These are phyloP conservation scores for Syrphus vitripennis DNA, from an alignment of 2,888 invertebrate genomes.

Conservation along the genomic window DNA sequence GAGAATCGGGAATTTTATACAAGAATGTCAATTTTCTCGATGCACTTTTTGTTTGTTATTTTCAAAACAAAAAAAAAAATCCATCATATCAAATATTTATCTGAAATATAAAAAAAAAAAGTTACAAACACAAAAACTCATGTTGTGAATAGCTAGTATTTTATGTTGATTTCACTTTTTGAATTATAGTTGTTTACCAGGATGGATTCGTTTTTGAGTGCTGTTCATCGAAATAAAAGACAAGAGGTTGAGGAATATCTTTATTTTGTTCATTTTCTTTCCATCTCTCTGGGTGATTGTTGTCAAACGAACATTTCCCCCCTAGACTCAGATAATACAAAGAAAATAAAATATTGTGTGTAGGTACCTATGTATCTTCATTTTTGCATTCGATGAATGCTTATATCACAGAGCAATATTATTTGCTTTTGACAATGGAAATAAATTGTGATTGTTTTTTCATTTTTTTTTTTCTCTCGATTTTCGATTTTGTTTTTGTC, in stretches of 20 bases:
- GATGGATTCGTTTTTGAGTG: conserved; percentile 5
- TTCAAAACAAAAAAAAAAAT: not conserved
- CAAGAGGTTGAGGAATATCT: conserved; percentile 5
- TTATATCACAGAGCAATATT: conserved; percentile 1
- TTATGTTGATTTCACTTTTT: not conserved
- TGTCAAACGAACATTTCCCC: conserved; percentile 22
- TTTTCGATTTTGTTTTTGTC: not conserved
- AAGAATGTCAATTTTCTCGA: conserved; percentile 13
- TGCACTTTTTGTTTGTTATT: conserved; percentile 20
- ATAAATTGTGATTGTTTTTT: conserved; percentile 24
- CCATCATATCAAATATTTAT: not conserved
- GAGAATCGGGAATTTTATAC: conserved; percentile 20
- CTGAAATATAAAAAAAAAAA: not conserved
- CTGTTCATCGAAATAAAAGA: conserved; percentile 17
- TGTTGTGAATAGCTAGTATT: not conserved
- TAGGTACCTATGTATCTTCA: not conserved
- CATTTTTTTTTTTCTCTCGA: not conserved
- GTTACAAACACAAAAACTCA: not conserved
- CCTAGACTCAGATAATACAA: not conserved
- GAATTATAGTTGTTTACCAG: conserved; percentile 15
- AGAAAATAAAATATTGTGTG: conserved; percentile 20
- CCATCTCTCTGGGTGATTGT: conserved; percentile 8
- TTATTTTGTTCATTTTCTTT: not conserved
- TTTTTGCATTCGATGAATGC: conserved; percentile 1
- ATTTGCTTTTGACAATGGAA: conserved; percentile 46